Evolutionary conservation across 2,888 invertebrate genomes (phyloP), one percentile per base, ranked within the genome.

Genomic region (Phalangium opilio): DNA sequence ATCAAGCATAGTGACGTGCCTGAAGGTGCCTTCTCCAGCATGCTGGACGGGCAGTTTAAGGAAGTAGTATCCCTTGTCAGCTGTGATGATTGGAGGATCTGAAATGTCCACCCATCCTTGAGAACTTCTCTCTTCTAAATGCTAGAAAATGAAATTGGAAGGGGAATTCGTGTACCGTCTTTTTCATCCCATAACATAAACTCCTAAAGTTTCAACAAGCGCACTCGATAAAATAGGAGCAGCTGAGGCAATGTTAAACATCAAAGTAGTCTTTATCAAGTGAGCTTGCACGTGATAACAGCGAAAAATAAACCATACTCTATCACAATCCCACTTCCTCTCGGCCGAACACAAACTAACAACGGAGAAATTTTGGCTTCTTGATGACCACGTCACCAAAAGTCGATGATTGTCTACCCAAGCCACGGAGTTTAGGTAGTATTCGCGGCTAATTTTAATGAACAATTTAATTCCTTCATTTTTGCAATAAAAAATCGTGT

Each of bases 1-100:
- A 43, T 62, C 58, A 15, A 66, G 55, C 55, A 60, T 61, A 43
- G 62, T 63, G 34, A 67, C 60, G 53, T 68, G 67, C 49, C 60
- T 62, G 54, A 61, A 67, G 49, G 57, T 45, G 58, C 43, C 63
- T 61, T 20, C 44, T 44, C 14, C 58, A 42, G 46, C 50, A 17
- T 47, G 21, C 8, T 43, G 45, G 8, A 47, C 59, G 10, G 66
- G 64, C 15, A 65, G 49, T 17, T 62, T 54, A 35, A 60, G 50
- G 51, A 65, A 63, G 53, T 65, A 67, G 10, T 49, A 44, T 14
- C 56, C 50, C 1, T 58, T 58, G 43, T 57, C 56, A 2, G 54
- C 43, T 8, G 57, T 44, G 42, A 62, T 56, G 12, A 60, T 15
- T 11, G 60, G 60, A 4, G 44, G 44, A 19, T 40, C 21, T 15